phyloP scores from a whole-genome alignment of 2,888 invertebrate species.

The Synergus umbraculus region DNA sequence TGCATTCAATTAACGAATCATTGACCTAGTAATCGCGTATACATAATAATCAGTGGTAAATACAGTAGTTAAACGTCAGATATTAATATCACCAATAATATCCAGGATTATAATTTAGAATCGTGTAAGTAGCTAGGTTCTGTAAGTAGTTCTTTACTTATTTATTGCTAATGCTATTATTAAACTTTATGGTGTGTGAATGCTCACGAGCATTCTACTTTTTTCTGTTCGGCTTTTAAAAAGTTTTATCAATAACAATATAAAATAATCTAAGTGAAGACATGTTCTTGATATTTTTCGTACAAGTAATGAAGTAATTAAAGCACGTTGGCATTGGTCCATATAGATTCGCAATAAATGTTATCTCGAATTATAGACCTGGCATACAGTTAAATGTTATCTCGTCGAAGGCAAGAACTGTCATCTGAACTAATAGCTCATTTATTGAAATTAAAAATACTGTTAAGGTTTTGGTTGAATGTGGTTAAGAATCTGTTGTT shows the following conservation, averaged over 20 bases:
- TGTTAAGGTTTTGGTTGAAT: conserved; percentile 16
- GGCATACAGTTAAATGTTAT: conserved; percentile 8
- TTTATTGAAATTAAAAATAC: conserved; percentile 3
- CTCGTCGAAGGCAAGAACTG: not conserved
- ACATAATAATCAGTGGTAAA: conserved; percentile 37
- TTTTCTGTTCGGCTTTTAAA: conserved; percentile 20
- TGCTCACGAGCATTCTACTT: not conserved
- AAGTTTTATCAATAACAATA: conserved; percentile 21
- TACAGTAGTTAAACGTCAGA: conserved; percentile 26
- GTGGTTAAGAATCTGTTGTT: conserved; percentile 18
- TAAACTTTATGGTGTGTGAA: conserved; percentile 6
- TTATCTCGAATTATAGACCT: conserved; percentile 16
- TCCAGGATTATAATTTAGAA: conserved; percentile 29
- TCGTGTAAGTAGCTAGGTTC: conserved; percentile 29
- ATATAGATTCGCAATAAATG: conserved; percentile 15
- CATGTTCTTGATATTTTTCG: conserved; percentile 31
- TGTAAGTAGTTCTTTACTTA: conserved; percentile 30
- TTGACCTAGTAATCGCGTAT: conserved; percentile 17
- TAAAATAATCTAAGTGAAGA: conserved; percentile 16
- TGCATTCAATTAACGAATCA: conserved; percentile 1
- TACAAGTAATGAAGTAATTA: conserved; percentile 23
- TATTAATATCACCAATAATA: conserved; percentile 25
- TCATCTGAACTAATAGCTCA: not conserved
- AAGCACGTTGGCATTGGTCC: conserved; percentile 22
- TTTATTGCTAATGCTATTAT: conserved; percentile 26